Conservation (phyloP, 2,113 vertebrate genomes). For the Tympanuchus pallidicinctus region DNA sequence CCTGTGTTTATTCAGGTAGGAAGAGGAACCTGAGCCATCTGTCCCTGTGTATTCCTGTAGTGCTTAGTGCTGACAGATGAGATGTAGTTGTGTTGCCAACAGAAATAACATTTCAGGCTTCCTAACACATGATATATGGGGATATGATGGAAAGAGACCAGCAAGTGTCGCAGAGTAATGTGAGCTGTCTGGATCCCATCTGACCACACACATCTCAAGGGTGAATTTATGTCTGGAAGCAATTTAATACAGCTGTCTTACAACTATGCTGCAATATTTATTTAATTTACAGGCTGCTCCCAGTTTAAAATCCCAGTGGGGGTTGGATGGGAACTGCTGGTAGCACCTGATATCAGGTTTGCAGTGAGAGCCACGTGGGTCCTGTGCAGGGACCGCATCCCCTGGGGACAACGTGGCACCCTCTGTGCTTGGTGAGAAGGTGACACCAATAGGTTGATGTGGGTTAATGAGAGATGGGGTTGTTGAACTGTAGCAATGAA, state of each 20-base stretch:
- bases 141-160: background rate
- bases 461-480: background rate
- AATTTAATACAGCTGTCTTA: constrained; percentile 14
- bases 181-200: constrained; percentile 11
- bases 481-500: background rate
- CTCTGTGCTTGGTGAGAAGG: fast-evolving
- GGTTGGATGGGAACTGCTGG: background rate
- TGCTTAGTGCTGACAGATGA: constrained; percentile 14
- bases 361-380: fast-evolving
- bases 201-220: background rate
- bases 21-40: constrained; percentile 24
- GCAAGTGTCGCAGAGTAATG: background rate
- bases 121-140: constrained; percentile 1
- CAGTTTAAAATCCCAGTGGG: background rate
- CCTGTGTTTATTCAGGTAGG: constrained; percentile 1
- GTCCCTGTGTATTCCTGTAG: constrained; percentile 44
- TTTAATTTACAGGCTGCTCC: constrained; percentile 25
- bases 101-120: background rate
- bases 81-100: constrained; percentile 26
- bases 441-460: background rate
- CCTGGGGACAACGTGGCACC: fast-evolving
- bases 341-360: background rate
- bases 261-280: background rate
- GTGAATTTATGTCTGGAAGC: constrained; percentile 42
- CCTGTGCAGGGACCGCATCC: background rate